phyloP scores from a whole-genome alignment of 2,888 invertebrate species.

The Eristalis pertinax region DNA sequence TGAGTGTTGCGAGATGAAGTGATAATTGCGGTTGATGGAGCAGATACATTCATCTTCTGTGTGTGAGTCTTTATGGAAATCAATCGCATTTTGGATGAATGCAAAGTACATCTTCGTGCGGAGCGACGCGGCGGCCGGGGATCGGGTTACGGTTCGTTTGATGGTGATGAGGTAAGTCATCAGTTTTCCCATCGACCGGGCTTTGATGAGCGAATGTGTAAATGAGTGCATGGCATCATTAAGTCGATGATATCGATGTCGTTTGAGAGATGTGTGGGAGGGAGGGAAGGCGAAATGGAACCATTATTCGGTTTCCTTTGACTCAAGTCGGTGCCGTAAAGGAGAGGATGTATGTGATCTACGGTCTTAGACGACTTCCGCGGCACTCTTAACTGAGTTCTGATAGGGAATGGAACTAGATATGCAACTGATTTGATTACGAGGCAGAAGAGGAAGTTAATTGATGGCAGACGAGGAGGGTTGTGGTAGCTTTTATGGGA shows the following conservation, averaged over 20 bases:
- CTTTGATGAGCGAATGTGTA: neutral
- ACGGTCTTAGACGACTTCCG: too few species aligned
- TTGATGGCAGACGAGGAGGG: too few species aligned
- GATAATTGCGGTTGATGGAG: neutral
- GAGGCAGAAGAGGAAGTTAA: too few species aligned
- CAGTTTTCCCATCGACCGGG: neutral
- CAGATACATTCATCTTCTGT: neutral
- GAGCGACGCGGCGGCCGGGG: too few species aligned
- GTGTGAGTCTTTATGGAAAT: neutral
- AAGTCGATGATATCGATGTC: neutral
- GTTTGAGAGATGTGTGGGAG: neutral
- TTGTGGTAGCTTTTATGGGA: too few species aligned
- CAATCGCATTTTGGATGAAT: conserved; percentile 1
- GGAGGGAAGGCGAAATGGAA: neutral
- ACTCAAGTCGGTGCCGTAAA: too few species aligned
- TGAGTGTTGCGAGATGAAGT: neutral
- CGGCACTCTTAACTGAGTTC: too few species aligned
- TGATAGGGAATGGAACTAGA: too few species aligned
- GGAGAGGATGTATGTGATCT: too few species aligned
- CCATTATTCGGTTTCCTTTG: too few species aligned
- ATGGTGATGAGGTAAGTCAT: neutral
- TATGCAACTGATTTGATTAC: too few species aligned
- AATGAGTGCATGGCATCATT: neutral
- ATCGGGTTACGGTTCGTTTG: neutral
- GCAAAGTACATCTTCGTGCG: neutral